phyloP scores from a whole-genome alignment of 2,888 invertebrate genomes.

The Caenorhabditis panamensis region DNA sequence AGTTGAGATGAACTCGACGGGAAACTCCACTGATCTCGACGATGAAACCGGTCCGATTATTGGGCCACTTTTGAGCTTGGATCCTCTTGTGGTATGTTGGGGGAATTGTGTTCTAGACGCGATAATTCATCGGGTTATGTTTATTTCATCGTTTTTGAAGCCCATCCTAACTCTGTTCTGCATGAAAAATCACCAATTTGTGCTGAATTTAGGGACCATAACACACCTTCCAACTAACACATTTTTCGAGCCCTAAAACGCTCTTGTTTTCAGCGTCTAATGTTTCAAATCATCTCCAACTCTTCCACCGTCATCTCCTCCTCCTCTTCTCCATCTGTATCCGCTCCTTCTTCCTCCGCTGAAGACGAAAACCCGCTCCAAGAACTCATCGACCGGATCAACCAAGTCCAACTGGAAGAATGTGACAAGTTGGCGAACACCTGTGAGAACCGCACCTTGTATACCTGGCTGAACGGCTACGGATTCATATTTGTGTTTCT shows the following conservation, averaged over 20 bases:
- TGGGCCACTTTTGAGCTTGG: constrained; percentile 24
- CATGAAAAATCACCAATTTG: too few relatives aligned
- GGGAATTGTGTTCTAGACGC: background rate
- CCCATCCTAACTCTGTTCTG: too few relatives aligned
- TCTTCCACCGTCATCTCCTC: background rate
- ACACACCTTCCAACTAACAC: too few relatives aligned
- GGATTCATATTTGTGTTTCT: constrained; percentile 76
- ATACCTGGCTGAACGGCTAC: constrained; percentile 73
- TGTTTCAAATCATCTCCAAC: constrained; percentile 21
- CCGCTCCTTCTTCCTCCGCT: background rate
- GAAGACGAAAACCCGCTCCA: constrained; percentile 23
- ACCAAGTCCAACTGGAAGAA: constrained; percentile 34
- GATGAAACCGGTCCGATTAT: constrained; percentile 11
- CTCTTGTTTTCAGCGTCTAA: constrained; percentile 19
- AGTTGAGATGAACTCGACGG: constrained; percentile 21
- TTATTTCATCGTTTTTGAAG: too few relatives aligned
- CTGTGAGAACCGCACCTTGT: constrained; percentile 73
- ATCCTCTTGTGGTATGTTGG: constrained; percentile 24
- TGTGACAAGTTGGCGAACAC: constrained; percentile 44
- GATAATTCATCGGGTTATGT: too few relatives aligned
- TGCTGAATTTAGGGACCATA: background rate
- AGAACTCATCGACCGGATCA: constrained; percentile 32
- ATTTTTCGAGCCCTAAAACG: too few relatives aligned
- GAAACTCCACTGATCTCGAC: constrained; percentile 22
- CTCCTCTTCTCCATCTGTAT: background rate